These are phyloP conservation scores for Pangasius djambal DNA, from an alignment of 2,797 vertebrate genomes.

Conservation along the genomic window DNA sequence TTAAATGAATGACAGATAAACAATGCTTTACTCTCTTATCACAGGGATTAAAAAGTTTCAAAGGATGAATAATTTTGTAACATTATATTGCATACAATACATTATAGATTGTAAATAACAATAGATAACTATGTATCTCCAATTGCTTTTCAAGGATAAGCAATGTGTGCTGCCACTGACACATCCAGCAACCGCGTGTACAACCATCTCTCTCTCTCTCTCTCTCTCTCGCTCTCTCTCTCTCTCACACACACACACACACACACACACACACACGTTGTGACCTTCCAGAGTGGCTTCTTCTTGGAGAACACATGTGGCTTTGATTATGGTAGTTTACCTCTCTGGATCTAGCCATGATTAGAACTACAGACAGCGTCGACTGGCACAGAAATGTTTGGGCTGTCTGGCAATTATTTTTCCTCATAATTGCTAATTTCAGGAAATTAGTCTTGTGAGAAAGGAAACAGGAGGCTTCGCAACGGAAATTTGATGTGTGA, in stretches of 20 bases:
- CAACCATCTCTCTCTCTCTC: background rate
- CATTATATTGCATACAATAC: background rate
- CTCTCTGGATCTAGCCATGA: slow-evolving; percentile 75
- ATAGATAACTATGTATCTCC: background rate
- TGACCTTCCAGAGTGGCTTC: slow-evolving; percentile 54
- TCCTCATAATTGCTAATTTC: slow-evolving; percentile 61
- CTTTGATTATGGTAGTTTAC: slow-evolving; percentile 75
- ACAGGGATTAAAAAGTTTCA: background rate
- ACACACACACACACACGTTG: background rate
- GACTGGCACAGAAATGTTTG: slow-evolving; percentile 73
- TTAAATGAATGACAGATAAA: background rate
- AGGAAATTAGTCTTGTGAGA: slow-evolving; percentile 53
- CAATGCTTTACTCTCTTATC: background rate
- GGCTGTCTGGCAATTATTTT: slow-evolving; percentile 72
- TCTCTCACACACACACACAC: background rate
- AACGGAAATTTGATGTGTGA: background rate
- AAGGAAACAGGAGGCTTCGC: background rate
- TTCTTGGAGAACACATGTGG: slow-evolving; percentile 70
- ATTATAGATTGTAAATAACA: background rate
- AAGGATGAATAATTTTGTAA: background rate
- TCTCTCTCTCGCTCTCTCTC: background rate
- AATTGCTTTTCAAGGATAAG: background rate
- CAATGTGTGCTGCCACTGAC: background rate
- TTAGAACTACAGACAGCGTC: slow-evolving; percentile 74
- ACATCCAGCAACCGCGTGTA: background rate